phyloP scores from a whole-genome alignment of 2,113 vertebrate species.

The human region GRCh38 chrX:53046001-53046500 shows the following conservation, averaged over 20 bases:
- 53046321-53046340: slow-evolving; percentile 12
- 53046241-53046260: background rate
- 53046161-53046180: background rate
- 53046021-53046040: slow-evolving; percentile 23
- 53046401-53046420: background rate
- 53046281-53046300: background rate
- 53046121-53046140: background rate
- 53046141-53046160: slow-evolving; percentile 4
- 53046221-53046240: background rate
- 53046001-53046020: background rate
- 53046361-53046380: background rate
- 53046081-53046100: background rate
- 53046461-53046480: background rate
- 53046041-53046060: background rate
- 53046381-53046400: background rate
- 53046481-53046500: background rate
- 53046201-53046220: slow-evolving; percentile 7
- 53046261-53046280: background rate
- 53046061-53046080: background rate
- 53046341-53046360: slow-evolving; percentile 17
- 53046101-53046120: background rate
- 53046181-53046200: background rate
- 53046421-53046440: background rate
- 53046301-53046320: background rate
- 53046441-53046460: background rate